Evolutionary conservation across 92 coral and sea anemone genomes (phyloP).

Genomic region (Palythoa heliodiscus): DNA sequence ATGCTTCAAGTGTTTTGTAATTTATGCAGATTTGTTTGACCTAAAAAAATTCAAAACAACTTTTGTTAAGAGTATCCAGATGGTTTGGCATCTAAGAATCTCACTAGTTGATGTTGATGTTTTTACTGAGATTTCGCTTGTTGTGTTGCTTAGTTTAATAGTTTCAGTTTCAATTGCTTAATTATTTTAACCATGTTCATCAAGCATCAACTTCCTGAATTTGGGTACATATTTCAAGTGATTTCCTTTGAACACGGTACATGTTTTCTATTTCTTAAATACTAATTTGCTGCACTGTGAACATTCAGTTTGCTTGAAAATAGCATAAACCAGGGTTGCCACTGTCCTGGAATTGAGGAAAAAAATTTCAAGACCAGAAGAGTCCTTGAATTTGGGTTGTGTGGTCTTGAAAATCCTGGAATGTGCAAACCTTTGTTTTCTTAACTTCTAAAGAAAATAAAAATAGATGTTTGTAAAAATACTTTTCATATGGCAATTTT

Average conservation of each 20-base stretch:
- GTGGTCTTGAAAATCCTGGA: too few relatives aligned
- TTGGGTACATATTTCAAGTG: not conserved
- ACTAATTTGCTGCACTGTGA: not conserved
- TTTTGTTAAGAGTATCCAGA: not conserved
- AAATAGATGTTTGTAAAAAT: too few relatives aligned
- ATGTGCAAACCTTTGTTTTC: too few relatives aligned
- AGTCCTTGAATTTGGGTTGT: too few relatives aligned
- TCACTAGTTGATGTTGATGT: too few relatives aligned
- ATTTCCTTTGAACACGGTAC: too few relatives aligned
- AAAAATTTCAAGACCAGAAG: too few relatives aligned
- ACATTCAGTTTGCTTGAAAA: not conserved
- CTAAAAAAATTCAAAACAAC: not conserved
- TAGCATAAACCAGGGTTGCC: not conserved
- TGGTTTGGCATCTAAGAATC: not conserved
- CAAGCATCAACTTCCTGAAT: not conserved
- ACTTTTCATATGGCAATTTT: too few relatives aligned
- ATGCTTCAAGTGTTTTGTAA: not conserved
- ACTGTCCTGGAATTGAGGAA: too few relatives aligned
- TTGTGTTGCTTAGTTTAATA: not conserved
- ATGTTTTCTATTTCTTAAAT: too few relatives aligned
- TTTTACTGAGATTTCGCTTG: not conserved
- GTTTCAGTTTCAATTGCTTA: not conserved
- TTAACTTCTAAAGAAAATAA: too few relatives aligned
- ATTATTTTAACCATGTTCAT: not conserved
- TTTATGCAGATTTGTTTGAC: not conserved